Evolutionary conservation across 2,888 invertebrate species (phyloP), one percentile per base, ranked within the genome.

Genomic region (Drosophila recens): DNA sequence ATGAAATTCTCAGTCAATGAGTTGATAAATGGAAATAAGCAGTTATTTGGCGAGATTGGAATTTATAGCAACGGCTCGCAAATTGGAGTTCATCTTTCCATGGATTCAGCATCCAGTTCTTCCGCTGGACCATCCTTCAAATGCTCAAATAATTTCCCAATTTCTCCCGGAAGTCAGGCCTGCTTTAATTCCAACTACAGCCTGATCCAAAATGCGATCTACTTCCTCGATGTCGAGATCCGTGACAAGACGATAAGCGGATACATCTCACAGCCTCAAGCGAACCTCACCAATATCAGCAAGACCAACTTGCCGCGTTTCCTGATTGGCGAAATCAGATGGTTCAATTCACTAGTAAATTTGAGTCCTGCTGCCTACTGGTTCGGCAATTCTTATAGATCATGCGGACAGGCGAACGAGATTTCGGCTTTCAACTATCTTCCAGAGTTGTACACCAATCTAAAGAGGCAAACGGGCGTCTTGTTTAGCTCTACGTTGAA

Each of bases 381-480:
- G 36, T 2, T 48, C 8, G 20, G 17, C 17, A 40, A 33, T 30
- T 17, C 49, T 38, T 40, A 56, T 42, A 49, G 17, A 17, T 49
- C 38, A 1, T 67, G 67, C 33, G 11, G 23, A 20, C 11, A 45
- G 20, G 5, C 23, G 0, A 43, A 13, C 15, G 52, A 45, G 13
- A 33, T 63, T 8, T 17, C 38, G 1, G 15, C 40, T 3, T 52
- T 46, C 4, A 68, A 68, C 45, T 68, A 45, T 52, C 23, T 36
- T 5, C 67, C 67, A 11, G 8, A 46, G 17, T 11, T 45, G 11
- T 63, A 68, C 15, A 42, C 53, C 40, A 49, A 15, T 1, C 1
- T 4, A 2, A 20, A 11, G 0, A 54, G 63, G 23, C 6, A 38
- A 48, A 15, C 0, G 1, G 34, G 4, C 1, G 4, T 1, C 0